These are phyloP conservation scores for Lutjanus argentimaculatus DNA, from an alignment of 2,797 vertebrate species.

Conservation along the genomic window DNA sequence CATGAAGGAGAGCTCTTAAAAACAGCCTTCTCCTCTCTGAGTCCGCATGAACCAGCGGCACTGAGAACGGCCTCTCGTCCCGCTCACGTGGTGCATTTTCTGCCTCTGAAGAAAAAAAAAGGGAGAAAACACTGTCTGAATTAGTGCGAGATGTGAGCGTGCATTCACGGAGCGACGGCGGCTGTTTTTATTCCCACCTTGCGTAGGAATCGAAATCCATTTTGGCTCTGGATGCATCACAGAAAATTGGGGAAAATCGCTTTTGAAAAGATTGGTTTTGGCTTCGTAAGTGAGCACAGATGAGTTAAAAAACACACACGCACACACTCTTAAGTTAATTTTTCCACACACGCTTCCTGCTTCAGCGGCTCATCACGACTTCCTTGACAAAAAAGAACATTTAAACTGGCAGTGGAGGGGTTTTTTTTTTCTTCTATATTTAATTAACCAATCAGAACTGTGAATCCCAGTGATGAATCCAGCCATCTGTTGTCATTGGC, in stretches of 20 bases:
- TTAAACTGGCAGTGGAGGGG: conserved; percentile 6
- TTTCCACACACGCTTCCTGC: conserved; percentile 24
- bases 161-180: conserved; percentile 6
- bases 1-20: conserved; percentile 11
- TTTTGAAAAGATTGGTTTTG: conserved; percentile 66
- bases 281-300: conserved; percentile 33
- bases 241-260: conserved; percentile 66
- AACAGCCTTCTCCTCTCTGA: conserved; percentile 20
- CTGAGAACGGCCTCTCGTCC: conserved; percentile 18
- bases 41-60: conserved; percentile 1
- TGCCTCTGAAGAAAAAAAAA: conserved; percentile 8
- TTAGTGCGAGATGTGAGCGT: conserved; percentile 17
- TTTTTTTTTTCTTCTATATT: not conserved
- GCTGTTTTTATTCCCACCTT: conserved; percentile 48
- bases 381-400: conserved; percentile 3
- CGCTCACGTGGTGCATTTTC: conserved; percentile 26
- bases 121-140: conserved; percentile 21
- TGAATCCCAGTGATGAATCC: conserved; percentile 41
- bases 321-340: not conserved
- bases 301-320: conserved; percentile 25
- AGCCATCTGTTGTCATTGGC: conserved; percentile 58
- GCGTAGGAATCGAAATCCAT: conserved; percentile 54
- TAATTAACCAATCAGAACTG: conserved; percentile 53
- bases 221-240: conserved; percentile 51
- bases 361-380: conserved; percentile 38